Conservation (phyloP, 2,113 vertebrate species). For the Passer montanus region DNA sequence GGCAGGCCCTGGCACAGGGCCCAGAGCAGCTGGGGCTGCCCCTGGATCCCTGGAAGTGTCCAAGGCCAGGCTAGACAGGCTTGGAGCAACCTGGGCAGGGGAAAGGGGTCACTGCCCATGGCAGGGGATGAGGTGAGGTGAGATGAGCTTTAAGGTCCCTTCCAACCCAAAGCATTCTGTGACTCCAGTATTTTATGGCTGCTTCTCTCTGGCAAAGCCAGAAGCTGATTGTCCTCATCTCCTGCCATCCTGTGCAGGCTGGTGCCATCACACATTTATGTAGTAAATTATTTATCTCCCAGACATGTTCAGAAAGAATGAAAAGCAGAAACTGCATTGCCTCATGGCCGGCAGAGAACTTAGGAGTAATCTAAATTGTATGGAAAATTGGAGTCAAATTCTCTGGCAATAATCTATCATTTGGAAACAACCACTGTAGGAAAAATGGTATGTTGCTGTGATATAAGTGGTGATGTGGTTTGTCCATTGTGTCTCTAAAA, state of each 20-base stretch:
- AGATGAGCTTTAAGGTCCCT: background rate
- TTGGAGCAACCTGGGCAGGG: fast-evolving
- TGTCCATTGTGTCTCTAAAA: slow-evolving; percentile 34
- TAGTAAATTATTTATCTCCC: background rate
- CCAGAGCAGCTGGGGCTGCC: background rate
- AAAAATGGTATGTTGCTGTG: background rate
- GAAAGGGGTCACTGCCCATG: background rate
- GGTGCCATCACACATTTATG: background rate
- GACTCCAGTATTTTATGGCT: background rate
- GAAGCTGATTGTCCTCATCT: fast-evolving
- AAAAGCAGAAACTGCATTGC: background rate
- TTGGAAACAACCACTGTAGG: slow-evolving; percentile 14
- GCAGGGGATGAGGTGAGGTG: fast-evolving
- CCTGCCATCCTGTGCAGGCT: fast-evolving
- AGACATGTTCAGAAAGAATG: background rate
- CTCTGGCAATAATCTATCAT: background rate
- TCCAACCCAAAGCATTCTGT: background rate
- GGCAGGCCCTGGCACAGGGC: fast-evolving
- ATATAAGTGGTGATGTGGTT: background rate
- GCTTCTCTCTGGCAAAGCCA: background rate
- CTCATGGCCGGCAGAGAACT: background rate
- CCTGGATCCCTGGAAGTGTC: background rate
- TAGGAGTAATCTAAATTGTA: background rate
- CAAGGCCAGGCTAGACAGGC: fast-evolving
- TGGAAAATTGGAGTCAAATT: slow-evolving; percentile 33